Evolutionary conservation across 1,140 invertebrate species (phyloP).

Genomic region (Holcopasites calliopsidis): DNA sequence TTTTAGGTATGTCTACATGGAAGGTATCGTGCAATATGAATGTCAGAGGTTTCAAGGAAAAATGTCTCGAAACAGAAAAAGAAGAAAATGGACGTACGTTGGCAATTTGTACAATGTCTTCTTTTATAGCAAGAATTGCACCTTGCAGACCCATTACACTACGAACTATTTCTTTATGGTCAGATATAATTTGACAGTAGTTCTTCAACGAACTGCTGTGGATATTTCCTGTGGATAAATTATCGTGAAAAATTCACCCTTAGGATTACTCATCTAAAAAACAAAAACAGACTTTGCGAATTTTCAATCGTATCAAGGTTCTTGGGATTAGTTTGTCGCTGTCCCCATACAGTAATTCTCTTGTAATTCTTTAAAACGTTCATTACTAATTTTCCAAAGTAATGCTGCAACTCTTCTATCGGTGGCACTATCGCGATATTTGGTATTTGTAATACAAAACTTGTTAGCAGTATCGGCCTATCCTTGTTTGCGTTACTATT

Average conservation of each 20-base stretch:
- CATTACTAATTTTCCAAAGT: conserved; percentile 84
- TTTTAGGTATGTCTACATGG: conserved; percentile 78
- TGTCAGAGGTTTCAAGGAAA: neutral
- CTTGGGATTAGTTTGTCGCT: conserved; percentile 68
- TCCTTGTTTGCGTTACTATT: conserved; percentile 73
- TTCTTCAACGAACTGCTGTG: conserved; percentile 74
- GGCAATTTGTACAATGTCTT: conserved; percentile 79
- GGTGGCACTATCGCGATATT: conserved; percentile 82
- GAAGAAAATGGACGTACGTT: conserved; percentile 60
- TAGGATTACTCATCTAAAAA: no score
- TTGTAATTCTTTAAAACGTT: conserved; percentile 84
- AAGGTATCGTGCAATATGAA: conserved; percentile 15
- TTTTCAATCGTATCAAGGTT: neutral
- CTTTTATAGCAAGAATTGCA: conserved; percentile 83
- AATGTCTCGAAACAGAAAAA: neutral
- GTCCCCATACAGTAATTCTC: conserved; percentile 86
- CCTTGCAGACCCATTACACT: conserved; percentile 86
- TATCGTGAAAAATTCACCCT: neutral
- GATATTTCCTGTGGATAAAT: conserved; percentile 39
- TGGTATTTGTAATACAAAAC: conserved; percentile 84
- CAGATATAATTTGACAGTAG: conserved; percentile 87
- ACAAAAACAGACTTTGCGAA: neutral
- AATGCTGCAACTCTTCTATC: conserved; percentile 86
- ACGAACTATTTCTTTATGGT: conserved; percentile 90
- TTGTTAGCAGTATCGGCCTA: conserved; percentile 81